A percentile compares a stretch with the other conserved stretches of the same genome.
Conservation (phyloP, 2,113 vertebrate species). For the Nerophis lumbriciformis region DNA sequence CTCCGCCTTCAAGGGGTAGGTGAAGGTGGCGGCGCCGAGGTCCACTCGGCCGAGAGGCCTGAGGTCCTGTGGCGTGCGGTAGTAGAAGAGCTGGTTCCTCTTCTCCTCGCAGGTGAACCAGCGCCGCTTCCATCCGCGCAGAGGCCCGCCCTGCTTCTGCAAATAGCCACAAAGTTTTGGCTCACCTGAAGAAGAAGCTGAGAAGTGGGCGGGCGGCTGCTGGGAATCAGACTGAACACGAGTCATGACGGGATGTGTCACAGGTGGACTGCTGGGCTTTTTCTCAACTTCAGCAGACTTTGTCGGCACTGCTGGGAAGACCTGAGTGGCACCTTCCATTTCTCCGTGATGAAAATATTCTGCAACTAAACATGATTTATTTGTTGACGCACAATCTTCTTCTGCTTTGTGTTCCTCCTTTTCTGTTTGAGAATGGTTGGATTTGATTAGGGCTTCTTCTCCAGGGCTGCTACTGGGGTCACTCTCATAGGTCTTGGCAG, state of each 20-base stretch:
- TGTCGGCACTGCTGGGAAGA: too few species aligned
- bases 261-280: background rate
- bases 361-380: background rate
- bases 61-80: constrained; percentile 82
- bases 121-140: constrained; percentile 87
- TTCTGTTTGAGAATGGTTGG: background rate
- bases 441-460: background rate
- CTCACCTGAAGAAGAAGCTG: constrained; percentile 1
- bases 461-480: background rate
- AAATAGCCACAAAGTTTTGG: constrained; percentile 86
- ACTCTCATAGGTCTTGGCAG: background rate
- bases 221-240: background rate
- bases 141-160: constrained; percentile 83
- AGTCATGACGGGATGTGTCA: background rate
- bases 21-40: constrained; percentile 75
- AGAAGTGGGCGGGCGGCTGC: too few species aligned
- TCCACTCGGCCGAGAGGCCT: constrained; percentile 82
- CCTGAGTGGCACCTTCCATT: background rate
- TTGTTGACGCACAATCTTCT: background rate
- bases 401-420: background rate
- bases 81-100: constrained; percentile 85
- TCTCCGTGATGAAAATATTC: background rate
- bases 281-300: background rate
- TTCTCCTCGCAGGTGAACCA: constrained; percentile 89
- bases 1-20: constrained; percentile 77